phyloP scores from a whole-genome alignment of 2,113 vertebrate genomes.

The Zosterops lateralis region DNA sequence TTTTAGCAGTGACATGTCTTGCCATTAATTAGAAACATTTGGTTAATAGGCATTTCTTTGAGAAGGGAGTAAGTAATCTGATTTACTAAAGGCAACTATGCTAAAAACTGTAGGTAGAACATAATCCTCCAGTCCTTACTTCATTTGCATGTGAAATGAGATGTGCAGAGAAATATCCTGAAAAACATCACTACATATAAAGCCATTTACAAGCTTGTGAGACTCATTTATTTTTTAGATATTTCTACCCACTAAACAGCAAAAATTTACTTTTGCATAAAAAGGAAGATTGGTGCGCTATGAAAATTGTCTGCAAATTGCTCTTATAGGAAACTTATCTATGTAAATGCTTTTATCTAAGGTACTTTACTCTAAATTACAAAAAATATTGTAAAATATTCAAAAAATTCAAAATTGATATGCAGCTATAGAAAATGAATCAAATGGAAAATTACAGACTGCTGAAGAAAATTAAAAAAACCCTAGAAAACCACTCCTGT shows the following conservation, averaged over 20 bases:
- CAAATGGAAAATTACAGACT: neutral
- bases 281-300: neutral
- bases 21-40: neutral
- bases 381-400: neutral
- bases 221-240: neutral
- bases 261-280: neutral
- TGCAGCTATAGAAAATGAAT: neutral
- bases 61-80: neutral
- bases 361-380: neutral
- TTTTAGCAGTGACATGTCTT: neutral
- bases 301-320: neutral
- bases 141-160: neutral
- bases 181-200: neutral
- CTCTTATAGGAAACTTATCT: neutral
- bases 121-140: neutral
- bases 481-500: accelerated
- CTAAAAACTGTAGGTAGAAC: neutral
- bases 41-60: neutral
- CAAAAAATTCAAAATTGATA: neutral
- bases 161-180: neutral
- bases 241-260: neutral
- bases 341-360: neutral
- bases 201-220: neutral
- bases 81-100: neutral
- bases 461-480: neutral